Percentiles rank a stretch among this genome's conserved stretches.
Conservation (phyloP, 2,888 invertebrate genomes). For the Volucella inanis region DNA sequence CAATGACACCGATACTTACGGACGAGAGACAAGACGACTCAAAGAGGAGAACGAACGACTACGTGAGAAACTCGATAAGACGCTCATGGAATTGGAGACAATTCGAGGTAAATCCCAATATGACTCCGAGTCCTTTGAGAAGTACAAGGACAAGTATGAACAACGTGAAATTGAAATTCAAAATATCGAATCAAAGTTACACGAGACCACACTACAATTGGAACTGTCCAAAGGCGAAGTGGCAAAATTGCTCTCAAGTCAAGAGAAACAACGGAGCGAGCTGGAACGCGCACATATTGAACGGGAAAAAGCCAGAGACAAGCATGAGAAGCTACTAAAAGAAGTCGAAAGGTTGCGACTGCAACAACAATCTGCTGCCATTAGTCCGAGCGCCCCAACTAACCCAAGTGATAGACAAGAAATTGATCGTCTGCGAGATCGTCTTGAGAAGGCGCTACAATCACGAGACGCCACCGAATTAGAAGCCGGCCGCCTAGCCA, state of each 20-base stretch:
- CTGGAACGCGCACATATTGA: constrained; percentile 93
- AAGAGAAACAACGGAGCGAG: constrained; percentile 92
- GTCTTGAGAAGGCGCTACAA: constrained; percentile 91
- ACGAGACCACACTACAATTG: constrained; percentile 91
- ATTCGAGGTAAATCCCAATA: constrained; percentile 91
- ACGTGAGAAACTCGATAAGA: constrained; percentile 91
- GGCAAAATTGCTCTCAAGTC: constrained; percentile 88
- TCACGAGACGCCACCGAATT: constrained; percentile 91
- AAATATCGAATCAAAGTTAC: constrained; percentile 89
- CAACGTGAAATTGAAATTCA: constrained; percentile 89
- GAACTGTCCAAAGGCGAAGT: constrained; percentile 92
- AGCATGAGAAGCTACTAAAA: constrained; percentile 90
- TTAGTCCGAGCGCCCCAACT: constrained; percentile 84
- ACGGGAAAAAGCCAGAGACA: constrained; percentile 93
- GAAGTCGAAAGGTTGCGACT: constrained; percentile 86
- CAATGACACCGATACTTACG: constrained; percentile 91
- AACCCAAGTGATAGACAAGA: constrained; percentile 88
- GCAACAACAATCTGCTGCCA: constrained; percentile 83
- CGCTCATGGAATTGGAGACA: constrained; percentile 90
- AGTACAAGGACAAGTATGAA: constrained; percentile 90
- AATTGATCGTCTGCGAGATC: constrained; percentile 92
- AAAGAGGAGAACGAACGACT: constrained; percentile 92
- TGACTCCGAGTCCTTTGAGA: constrained; percentile 89
- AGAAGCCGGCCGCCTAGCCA: constrained; percentile 92
- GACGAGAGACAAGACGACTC: constrained; percentile 91